A percentile compares a stretch with the other conserved stretches of the same genome.
Evolutionary conservation across 2,113 vertebrate genomes (phyloP).

Genomic region (Uropsilus gracilis): DNA sequence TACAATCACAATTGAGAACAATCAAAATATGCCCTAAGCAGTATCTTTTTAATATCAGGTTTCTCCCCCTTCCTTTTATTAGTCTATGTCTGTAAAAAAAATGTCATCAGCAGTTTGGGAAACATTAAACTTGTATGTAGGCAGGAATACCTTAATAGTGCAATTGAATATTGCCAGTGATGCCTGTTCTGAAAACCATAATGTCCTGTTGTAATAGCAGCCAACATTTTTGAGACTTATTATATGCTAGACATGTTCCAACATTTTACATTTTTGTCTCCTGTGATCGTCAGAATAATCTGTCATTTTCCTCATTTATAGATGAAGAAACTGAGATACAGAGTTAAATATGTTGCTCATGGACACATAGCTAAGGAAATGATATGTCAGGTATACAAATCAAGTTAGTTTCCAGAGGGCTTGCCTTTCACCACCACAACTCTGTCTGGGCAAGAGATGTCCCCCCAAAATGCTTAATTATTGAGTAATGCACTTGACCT

Average conservation of each 20-base stretch:
- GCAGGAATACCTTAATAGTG: neutral
- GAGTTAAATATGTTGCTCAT: neutral
- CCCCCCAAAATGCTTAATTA: neutral
- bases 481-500: conserved; percentile 35
- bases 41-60: neutral
- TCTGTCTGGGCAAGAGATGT: neutral
- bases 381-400: neutral
- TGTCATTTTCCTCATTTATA: neutral
- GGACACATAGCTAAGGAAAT: neutral
- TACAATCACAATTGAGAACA: conserved; percentile 43
- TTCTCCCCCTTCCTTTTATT: neutral
- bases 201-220: neutral
- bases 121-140: conserved; percentile 34
- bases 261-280: neutral
- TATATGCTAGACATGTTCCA: neutral
- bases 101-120: neutral
- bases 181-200: conserved; percentile 5
- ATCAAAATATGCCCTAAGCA: conserved; percentile 53
- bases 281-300: neutral
- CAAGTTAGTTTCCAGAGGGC: neutral
- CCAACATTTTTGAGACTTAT: neutral
- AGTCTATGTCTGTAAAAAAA: conserved; percentile 19
- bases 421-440: neutral
- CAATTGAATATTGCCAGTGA: conserved; percentile 8
- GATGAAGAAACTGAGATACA: neutral